Evolutionary conservation across 23 tunicate species (phyloP), one percentile per base, ranked within the genome.

Genomic region (Trididemnum clinides): DNA sequence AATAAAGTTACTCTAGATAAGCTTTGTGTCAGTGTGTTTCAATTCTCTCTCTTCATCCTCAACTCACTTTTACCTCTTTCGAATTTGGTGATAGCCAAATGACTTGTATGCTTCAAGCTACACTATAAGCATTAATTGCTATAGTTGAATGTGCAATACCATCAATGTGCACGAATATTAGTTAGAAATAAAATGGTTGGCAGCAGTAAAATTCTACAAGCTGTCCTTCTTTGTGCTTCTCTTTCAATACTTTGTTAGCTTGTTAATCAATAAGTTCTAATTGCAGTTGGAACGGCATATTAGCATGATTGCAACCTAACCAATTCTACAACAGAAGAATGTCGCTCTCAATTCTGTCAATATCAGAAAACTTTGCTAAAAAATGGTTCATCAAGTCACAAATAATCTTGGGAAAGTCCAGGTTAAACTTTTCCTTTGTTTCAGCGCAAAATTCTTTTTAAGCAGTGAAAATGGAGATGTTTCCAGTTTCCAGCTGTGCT

Each of bases 151-250:
- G n/a, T n/a, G n/a, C n/a, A n/a, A n/a, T n/a, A n/a, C n/a, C n/a
- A n/a, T n/a, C n/a, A n/a, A n/a, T n/a, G n/a, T n/a, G n/a, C n/a
- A n/a, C n/a, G n/a, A n/a, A n/a, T n/a, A n/a, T n/a, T n/a, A n/a
- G n/a, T n/a, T n/a, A n/a, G n/a, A n/a, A n/a, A n/a, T n/a, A n/a
- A n/a, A n/a, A n/a, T n/a, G 82, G 82, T 76, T 39, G 63, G 82
- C 82, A 76, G 82, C 63, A 20, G 82, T 76, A 76, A 76, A 76
- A 76, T 76, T 76, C 64, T 71, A 80, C 84, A 80, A 80, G 84
- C 29, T 80, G 54, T 80, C 84, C 75, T 54, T 80, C 72, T 80
- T 44, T 80, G 37, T 80, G 84, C 32, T 81, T 63, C 54, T 81
- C 85, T 81, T 81, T 81, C 85, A 81, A 62, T 29, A 10, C 32